These are phyloP conservation scores for Lycaena phlaeas DNA, from an alignment of 2,888 invertebrate genomes.

Conservation along the genomic window DNA sequence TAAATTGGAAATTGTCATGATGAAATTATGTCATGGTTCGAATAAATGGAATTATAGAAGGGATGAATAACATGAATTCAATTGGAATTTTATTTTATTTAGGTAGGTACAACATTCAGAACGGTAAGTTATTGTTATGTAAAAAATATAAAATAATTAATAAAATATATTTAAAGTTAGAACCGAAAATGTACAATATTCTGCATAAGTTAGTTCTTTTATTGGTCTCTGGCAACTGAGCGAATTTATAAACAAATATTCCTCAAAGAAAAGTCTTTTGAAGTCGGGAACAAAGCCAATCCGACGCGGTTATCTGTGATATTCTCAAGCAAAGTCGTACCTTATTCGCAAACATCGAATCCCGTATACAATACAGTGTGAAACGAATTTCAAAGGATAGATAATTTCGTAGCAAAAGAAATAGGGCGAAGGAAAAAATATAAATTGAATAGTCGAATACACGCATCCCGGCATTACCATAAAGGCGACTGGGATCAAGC, in stretches of 20 bases:
- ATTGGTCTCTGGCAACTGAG: conserved; percentile 28
- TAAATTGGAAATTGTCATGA: too few species aligned
- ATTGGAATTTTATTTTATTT: too few species aligned
- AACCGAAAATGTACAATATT: conserved; percentile 27
- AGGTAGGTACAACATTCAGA: too few species aligned
- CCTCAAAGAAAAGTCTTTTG: conserved; percentile 63
- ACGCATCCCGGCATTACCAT: conserved; percentile 72
- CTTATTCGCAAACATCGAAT: conserved; percentile 71
- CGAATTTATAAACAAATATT: conserved; percentile 62
- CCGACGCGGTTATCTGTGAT: conserved; percentile 67
- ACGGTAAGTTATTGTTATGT: too few species aligned
- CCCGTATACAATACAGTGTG: conserved; percentile 69
- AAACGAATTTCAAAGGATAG: conserved; percentile 72
- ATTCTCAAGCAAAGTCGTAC: conserved; percentile 62
- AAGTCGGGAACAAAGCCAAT: conserved; percentile 69
- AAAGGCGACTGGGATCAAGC: conserved; percentile 71
- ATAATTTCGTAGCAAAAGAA: conserved; percentile 68
- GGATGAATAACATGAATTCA: too few species aligned
- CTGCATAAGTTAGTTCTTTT: conserved; percentile 30
- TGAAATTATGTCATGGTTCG: too few species aligned
- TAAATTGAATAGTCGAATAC: conserved; percentile 73
- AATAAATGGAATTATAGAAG: too few species aligned
- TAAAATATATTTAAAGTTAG: too few species aligned
- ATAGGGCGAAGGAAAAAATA: conserved; percentile 70
- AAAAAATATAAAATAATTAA: too few species aligned